These are phyloP conservation scores for Ellobius talpinus DNA, from an alignment of 2,113 vertebrate species.

Conservation along the genomic window DNA sequence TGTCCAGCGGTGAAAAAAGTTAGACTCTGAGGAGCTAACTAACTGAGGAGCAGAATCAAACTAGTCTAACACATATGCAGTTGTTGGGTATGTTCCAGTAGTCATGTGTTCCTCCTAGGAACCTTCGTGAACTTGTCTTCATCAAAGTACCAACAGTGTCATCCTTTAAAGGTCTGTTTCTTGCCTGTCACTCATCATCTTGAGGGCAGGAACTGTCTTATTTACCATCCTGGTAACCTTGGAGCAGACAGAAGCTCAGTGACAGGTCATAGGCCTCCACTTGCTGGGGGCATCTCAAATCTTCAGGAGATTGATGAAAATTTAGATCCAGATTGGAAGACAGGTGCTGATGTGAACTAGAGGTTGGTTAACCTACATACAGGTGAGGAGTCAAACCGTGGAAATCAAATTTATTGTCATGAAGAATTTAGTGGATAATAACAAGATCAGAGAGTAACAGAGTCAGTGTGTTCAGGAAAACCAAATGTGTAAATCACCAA, in stretches of 20 bases:
- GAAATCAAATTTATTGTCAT: conserved; percentile 5
- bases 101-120: too few species aligned
- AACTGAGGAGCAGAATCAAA: too few species aligned
- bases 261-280: too few species aligned
- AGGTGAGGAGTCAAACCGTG: not conserved
- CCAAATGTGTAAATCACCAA: conserved; percentile 35
- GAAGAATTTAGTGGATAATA: conserved; percentile 24
- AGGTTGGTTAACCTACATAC: conserved; percentile 41
- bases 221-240: too few species aligned
- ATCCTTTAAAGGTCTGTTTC: too few species aligned
- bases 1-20: not conserved
- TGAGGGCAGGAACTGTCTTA: too few species aligned
- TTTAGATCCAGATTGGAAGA: conserved; percentile 36
- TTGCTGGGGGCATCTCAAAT: not conserved
- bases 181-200: too few species aligned
- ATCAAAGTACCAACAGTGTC: too few species aligned
- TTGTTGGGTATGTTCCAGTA: conserved; percentile 16
- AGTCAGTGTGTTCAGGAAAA: conserved; percentile 11
- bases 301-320: conserved; percentile 57
- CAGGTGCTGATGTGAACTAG: conserved; percentile 29
- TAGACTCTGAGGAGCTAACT: not conserved
- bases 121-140: too few species aligned
- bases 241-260: too few species aligned
- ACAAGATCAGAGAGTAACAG: conserved; percentile 41
- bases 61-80: conserved; percentile 30